Evolutionary conservation across 2,888 invertebrate species (phyloP).

Genomic region (Ochropacha duplaris): DNA sequence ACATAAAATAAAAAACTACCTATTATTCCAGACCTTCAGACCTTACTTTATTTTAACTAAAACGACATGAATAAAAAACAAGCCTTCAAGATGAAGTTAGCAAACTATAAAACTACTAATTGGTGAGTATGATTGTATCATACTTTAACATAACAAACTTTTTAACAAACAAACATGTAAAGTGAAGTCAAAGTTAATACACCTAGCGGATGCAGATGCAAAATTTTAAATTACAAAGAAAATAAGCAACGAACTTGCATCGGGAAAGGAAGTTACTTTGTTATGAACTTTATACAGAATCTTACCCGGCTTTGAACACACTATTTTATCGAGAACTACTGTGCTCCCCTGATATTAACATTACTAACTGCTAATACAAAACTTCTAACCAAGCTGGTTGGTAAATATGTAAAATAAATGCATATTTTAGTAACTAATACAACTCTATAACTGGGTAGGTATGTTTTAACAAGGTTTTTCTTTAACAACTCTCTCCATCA

Average conservation of each 20-base stretch:
- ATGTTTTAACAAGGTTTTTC: neutral
- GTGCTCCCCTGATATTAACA: neutral
- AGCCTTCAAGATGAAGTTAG: no score
- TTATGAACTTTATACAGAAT: conserved; percentile 63
- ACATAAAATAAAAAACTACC: no score
- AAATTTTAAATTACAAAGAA: conserved; percentile 75
- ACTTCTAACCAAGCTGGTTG: neutral
- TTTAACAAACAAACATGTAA: neutral
- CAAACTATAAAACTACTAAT: neutral
- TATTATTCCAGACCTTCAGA: no score
- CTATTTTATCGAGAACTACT: conserved; percentile 4
- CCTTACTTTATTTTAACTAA: no score
- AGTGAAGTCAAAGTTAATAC: conserved; percentile 40
- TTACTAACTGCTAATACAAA: neutral
- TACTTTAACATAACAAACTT: conserved; percentile 25
- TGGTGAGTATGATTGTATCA: neutral
- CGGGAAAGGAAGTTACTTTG: conserved; percentile 57
- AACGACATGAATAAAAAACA: no score
- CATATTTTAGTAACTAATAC: neutral
- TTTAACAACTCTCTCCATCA: neutral
- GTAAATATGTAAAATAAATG: neutral
- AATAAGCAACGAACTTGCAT: conserved; percentile 61
- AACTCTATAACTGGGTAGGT: neutral
- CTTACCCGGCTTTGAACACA: conserved; percentile 50
- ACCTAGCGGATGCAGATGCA: conserved; percentile 54